A percentile compares a stretch with the other conserved stretches of the same genome.
Evolutionary conservation across 2,797 vertebrate genomes (phyloP).

Genomic region (Vultur gryphus): DNA sequence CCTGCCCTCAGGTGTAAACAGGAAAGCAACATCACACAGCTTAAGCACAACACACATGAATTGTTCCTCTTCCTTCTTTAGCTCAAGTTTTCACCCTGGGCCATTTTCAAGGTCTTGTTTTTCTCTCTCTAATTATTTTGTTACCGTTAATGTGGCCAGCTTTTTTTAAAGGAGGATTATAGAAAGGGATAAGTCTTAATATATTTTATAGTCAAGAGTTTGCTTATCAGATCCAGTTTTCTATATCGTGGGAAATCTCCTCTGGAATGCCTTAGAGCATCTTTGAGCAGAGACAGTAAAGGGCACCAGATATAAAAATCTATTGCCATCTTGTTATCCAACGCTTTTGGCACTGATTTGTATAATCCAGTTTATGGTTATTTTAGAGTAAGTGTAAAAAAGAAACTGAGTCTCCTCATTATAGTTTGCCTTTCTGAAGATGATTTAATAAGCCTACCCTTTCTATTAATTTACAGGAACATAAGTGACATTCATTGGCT

Average conservation of each 20-base stretch:
- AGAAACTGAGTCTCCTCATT: neutral
- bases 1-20: neutral
- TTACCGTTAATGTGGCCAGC: neutral
- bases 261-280: neutral
- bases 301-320: neutral
- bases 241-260: neutral
- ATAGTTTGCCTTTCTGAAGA: neutral
- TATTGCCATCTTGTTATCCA: neutral
- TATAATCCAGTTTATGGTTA: neutral
- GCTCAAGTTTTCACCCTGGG: neutral
- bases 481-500: neutral
- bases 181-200: neutral
- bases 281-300: neutral
- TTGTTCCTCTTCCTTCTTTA: neutral
- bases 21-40: neutral
- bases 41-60: neutral
- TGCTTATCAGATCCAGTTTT: neutral
- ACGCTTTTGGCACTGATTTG: neutral
- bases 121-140: neutral
- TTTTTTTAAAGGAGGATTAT: neutral
- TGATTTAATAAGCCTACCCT: neutral
- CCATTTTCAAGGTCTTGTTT: neutral
- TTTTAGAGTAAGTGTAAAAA: neutral
- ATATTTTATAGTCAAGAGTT: neutral
- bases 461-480: neutral